These are phyloP conservation scores for Serrognathus titanus DNA, from an alignment of 2,888 invertebrate genomes.

Conservation along the genomic window DNA sequence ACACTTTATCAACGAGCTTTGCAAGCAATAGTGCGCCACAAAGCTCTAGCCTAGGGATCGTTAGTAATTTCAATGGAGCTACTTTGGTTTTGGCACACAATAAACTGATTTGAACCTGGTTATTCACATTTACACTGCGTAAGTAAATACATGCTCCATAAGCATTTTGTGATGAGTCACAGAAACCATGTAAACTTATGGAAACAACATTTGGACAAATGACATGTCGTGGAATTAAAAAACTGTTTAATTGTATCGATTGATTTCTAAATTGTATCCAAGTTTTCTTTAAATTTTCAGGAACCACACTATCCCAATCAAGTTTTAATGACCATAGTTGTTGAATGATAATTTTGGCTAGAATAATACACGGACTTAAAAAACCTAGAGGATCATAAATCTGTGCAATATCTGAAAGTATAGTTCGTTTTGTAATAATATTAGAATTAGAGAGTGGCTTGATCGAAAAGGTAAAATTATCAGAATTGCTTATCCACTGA, in stretches of 20 bases:
- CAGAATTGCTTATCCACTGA: too few relatives aligned
- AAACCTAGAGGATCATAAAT: conserved; percentile 13
- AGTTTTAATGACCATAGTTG: conserved; percentile 13
- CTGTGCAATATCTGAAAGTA: conserved; percentile 7
- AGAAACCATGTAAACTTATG: conserved; percentile 24
- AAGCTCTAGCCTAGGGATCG: conserved; percentile 13
- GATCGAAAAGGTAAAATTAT: neutral
- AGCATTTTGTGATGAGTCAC: conserved; percentile 24
- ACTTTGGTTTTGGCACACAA: conserved; percentile 12
- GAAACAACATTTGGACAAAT: conserved; percentile 3
- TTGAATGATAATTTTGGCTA: conserved; percentile 15
- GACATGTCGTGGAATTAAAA: conserved; percentile 10
- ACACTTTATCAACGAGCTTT: conserved; percentile 2
- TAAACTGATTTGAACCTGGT: neutral
- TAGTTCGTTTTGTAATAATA: conserved; percentile 4
- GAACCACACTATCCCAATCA: conserved; percentile 16
- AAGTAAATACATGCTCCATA: conserved; percentile 28
- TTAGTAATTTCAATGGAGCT: conserved; percentile 10
- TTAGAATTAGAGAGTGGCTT: neutral
- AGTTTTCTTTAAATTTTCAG: conserved; percentile 4
- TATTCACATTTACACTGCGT: neutral
- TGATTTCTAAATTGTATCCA: conserved; percentile 9
- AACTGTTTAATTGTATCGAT: neutral
- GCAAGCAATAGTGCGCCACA: conserved; percentile 10
- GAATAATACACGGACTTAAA: conserved; percentile 10